A percentile compares a stretch with the other conserved stretches of the same genome.
Evolutionary conservation across 2,797 vertebrate species (phyloP).

Genomic region (Halcyon chelicuti): DNA sequence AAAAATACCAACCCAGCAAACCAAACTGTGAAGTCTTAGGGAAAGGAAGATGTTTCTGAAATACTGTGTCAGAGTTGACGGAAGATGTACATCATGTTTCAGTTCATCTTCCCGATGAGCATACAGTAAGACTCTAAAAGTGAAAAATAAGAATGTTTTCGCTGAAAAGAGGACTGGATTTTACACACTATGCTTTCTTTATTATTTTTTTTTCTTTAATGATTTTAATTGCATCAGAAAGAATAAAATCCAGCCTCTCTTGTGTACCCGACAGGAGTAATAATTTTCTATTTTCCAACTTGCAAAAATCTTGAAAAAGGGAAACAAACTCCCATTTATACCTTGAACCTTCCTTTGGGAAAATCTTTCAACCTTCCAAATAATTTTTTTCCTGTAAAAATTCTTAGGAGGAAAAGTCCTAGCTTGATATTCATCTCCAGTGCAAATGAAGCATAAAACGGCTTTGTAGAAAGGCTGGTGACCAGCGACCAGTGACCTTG

Average conservation of each 20-base stretch:
- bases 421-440: background rate
- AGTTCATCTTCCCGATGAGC: background rate
- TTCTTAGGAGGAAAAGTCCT: background rate
- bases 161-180: background rate
- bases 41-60: background rate
- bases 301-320: background rate
- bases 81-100: background rate
- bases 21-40: background rate
- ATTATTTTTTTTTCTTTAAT: background rate
- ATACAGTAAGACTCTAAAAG: background rate
- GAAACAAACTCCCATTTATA: background rate
- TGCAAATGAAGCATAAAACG: background rate
- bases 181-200: background rate
- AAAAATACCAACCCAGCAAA: background rate
- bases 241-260: background rate
- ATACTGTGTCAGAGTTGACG: background rate
- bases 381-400: background rate
- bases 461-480: background rate
- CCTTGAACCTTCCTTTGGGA: background rate
- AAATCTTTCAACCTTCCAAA: background rate
- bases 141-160: background rate
- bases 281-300: background rate
- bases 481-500: background rate
- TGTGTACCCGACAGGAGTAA: background rate
- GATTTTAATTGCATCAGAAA: background rate